Percentiles rank a stretch among this genome's conserved stretches.
phyloP scores from a whole-genome alignment of 2,113 vertebrate species.

The Smithornis capensis region DNA sequence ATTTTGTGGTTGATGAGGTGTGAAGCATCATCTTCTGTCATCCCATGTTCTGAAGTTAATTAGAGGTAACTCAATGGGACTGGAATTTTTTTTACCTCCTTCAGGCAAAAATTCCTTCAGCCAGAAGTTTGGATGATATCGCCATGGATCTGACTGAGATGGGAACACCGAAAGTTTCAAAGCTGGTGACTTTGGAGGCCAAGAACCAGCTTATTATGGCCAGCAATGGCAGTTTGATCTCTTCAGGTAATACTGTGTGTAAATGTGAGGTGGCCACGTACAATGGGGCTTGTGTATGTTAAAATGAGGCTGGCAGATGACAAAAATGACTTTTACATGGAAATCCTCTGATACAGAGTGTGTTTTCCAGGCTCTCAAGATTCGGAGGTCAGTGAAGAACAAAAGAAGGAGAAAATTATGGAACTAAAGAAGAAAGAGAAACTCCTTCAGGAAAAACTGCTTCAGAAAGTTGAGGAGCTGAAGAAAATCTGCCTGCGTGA shows the following conservation, averaged over 20 bases:
- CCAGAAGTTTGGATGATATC: constrained; percentile 89
- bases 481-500: constrained; percentile 93
- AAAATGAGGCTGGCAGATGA: background rate
- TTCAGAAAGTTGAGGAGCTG: constrained; percentile 88
- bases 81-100: background rate
- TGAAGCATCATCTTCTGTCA: background rate
- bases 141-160: constrained; percentile 92
- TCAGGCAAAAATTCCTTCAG: constrained; percentile 90
- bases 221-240: constrained; percentile 94
- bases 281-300: background rate
- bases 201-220: constrained; percentile 94
- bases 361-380: constrained; percentile 86
- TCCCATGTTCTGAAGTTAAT: background rate
- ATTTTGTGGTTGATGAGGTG: background rate
- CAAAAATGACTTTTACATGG: background rate
- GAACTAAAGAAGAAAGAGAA: constrained; percentile 92
- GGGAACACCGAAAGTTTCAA: constrained; percentile 79
- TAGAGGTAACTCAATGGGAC: background rate
- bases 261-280: background rate
- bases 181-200: constrained; percentile 78
- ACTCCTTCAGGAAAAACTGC: constrained; percentile 84
- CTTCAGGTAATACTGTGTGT: constrained; percentile 80
- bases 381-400: constrained; percentile 89
- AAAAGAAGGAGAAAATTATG: constrained; percentile 90
- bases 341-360: background rate